Percentiles rank a stretch among this genome's conserved stretches.
Evolutionary conservation across 2,888 invertebrate species (phyloP).

Genomic region (Gymnoscelis rufifasciata): DNA sequence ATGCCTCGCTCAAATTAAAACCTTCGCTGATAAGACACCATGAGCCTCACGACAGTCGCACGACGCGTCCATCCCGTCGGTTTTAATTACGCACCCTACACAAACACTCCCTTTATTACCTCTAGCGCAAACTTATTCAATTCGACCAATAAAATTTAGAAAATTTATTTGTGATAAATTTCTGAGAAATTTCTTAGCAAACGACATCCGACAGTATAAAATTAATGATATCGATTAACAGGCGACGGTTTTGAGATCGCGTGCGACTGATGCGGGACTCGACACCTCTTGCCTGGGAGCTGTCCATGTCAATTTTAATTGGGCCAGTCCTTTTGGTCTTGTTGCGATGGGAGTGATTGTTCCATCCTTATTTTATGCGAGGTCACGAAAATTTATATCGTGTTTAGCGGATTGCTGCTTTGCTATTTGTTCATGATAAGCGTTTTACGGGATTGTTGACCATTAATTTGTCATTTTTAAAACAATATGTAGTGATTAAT

Average conservation of each 20-base stretch:
- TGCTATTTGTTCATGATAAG: conserved; percentile 17
- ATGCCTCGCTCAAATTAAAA: conserved; percentile 75
- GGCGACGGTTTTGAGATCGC: conserved; percentile 63
- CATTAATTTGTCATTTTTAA: no score
- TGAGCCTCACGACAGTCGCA: conserved; percentile 72
- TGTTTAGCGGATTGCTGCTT: conserved; percentile 1
- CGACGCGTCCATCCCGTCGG: conserved; percentile 52
- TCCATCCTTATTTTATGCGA: conserved; percentile 60
- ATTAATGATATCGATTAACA: conserved; percentile 73
- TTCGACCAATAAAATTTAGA: conserved; percentile 3
- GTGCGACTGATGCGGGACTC: conserved; percentile 63
- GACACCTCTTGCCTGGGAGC: conserved; percentile 61
- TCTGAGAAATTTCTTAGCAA: conserved; percentile 55
- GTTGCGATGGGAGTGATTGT: conserved; percentile 63
- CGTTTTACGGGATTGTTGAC: no score
- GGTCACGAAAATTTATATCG: conserved; percentile 57
- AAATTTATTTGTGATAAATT: conserved; percentile 48
- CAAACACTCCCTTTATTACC: conserved; percentile 59
- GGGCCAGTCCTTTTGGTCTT: conserved; percentile 65
- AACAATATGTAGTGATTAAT: no score
- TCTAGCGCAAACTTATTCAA: conserved; percentile 2
- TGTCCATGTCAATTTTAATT: conserved; percentile 76
- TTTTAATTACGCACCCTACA: conserved; percentile 77
- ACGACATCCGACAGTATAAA: conserved; percentile 62
- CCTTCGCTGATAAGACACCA: conserved; percentile 69